Percentiles rank a stretch among this genome's conserved stretches.
These are phyloP conservation scores for Neocrepidodera transversa DNA, from an alignment of 2,888 invertebrate genomes.

Conservation along the genomic window DNA sequence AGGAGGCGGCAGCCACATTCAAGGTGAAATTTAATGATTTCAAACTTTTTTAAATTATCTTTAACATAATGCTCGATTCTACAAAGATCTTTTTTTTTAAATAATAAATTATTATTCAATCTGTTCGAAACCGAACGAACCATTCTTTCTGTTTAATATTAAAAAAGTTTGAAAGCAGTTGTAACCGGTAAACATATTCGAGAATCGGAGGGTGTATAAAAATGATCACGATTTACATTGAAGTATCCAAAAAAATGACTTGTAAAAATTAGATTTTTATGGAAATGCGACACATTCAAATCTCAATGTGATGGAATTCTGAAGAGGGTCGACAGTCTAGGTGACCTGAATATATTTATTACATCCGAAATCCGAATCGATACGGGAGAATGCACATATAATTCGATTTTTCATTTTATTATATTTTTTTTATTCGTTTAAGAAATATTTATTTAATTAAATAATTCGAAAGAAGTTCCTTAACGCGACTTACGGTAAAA, in stretches of 20 bases:
- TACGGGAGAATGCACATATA: not conserved
- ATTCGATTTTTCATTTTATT: not conserved
- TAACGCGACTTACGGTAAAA: too few species aligned
- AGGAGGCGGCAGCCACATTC: not conserved
- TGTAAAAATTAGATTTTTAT: constrained; percentile 31
- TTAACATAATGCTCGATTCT: not conserved
- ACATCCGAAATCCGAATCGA: constrained; percentile 2
- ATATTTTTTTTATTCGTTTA: too few species aligned
- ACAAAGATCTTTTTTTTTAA: too few species aligned
- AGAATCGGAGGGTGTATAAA: constrained; percentile 8
- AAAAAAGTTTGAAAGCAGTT: constrained; percentile 5
- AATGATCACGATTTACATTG: constrained; percentile 25
- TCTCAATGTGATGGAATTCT: constrained; percentile 23
- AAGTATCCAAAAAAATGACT: constrained; percentile 21
- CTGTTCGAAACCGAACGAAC: not conserved
- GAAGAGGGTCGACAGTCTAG: constrained; percentile 19
- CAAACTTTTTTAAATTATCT: not conserved
- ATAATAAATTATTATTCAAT: not conserved
- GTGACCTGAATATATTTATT: constrained; percentile 24
- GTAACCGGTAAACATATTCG: constrained; percentile 1
- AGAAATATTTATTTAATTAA: too few species aligned
- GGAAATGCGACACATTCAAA: constrained; percentile 26
- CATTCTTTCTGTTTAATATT: constrained; percentile 2
- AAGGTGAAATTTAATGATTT: not conserved
- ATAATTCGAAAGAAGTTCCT: too few species aligned